Evolutionary conservation across 2,888 invertebrate genomes (phyloP), one percentile per base, ranked within the genome.

Genomic region (Podotricha telesiphe): DNA sequence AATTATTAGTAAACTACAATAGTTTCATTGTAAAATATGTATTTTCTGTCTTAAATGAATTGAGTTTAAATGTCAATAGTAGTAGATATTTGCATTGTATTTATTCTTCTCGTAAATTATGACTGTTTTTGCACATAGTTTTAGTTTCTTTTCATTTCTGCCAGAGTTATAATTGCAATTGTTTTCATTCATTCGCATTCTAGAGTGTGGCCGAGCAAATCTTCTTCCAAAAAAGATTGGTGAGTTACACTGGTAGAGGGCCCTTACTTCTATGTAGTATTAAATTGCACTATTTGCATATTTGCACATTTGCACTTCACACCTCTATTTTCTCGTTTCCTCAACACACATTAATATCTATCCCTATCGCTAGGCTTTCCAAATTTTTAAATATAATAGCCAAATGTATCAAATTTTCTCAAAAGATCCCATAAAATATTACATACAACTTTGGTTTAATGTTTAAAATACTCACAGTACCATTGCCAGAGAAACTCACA

Each of bases 191-290:
- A 72, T 89, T 92, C 84, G 85, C 83, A 71, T 90, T 92, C 84
- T 93, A 93, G 93, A 88, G 79, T 93, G 93, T 86, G 93, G 93
- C 85, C 88, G 89, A 85, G 90, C 89, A 84, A 93, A 93, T 83
- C 89, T 86, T 80, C 87, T 90, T 77, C 89, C 90, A 85, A 90
- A 89, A 87, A 93, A 91, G 85, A 81, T 92, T 80, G 92, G 92
- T 91, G 89, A 93, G 91, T 90, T 76, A 75, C 73, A 65, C 51
- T 11, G 7, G 45, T 28, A 58, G 42, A 11, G 22, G 45, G 22
- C 20, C 20, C 45, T 59, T 59, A 22, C 45, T 61, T 47, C 15
- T 17, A 10, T 7, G 61, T 47, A 62, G 15, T 42, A 22, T 40
- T 19, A n/a, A 34, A 34, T 37, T 34, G 48, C 34, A 37, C 48